Conservation (phyloP, 2,113 vertebrate genomes). For the Corythornis vintsioides region DNA sequence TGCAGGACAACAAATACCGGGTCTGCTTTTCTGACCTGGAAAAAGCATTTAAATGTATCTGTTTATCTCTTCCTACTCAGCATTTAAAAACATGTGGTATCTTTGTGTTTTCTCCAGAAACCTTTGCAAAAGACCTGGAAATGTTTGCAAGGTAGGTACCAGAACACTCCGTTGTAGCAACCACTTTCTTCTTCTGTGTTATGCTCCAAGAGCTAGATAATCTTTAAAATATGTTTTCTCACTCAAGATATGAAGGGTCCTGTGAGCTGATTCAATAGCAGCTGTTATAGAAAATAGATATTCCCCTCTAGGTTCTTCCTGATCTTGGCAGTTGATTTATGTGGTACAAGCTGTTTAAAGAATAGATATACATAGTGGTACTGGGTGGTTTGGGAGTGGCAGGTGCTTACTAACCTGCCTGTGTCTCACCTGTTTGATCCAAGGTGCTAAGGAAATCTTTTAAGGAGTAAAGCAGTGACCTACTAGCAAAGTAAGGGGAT, state of each 20-base stretch:
- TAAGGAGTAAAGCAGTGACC: not conserved
- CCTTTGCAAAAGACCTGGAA: conserved; percentile 92
- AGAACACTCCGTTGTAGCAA: not conserved
- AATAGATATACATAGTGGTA: not conserved
- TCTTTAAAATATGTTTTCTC: not conserved
- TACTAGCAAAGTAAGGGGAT: not conserved
- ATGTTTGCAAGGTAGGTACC: conserved; percentile 89
- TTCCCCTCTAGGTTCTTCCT: not conserved
- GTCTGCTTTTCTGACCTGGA: not conserved
- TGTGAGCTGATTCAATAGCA: not conserved
- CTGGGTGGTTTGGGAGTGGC: not conserved
- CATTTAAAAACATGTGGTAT: not conserved
- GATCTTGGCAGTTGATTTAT: not conserved
- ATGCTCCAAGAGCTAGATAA: not conserved
- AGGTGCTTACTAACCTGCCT: not conserved
- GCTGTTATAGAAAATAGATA: not conserved
- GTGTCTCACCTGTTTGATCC: not conserved
- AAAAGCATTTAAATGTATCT: not conserved
- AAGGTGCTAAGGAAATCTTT: not conserved
- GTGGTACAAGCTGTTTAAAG: not conserved
- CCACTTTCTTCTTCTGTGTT: not conserved
- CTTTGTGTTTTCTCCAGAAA: conserved; percentile 79
- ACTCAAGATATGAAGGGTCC: not conserved
- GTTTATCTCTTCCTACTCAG: not conserved
- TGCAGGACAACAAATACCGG: not conserved